These are phyloP conservation scores for Halcyon leucocephala DNA, from an alignment of 2,797 vertebrate genomes.

Conservation along the genomic window DNA sequence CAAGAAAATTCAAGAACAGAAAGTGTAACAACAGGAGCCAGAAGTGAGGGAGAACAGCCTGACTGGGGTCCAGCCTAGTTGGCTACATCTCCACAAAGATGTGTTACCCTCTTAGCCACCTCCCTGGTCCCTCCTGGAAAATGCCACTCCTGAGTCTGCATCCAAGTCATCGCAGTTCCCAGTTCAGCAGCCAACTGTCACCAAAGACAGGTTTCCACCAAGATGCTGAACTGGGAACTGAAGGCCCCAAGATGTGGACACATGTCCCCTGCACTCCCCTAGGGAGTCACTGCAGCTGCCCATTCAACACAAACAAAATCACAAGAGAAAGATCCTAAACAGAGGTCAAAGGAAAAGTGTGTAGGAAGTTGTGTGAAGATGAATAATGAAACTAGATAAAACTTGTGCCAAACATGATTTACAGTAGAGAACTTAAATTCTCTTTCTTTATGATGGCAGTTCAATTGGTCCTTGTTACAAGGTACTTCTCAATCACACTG, in stretches of 20 bases:
- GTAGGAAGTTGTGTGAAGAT: not conserved
- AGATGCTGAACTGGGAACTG: too few relatives aligned
- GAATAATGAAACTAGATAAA: not conserved
- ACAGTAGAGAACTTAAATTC: not conserved
- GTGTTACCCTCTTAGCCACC: not conserved
- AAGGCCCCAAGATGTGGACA: not conserved
- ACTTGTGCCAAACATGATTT: not conserved
- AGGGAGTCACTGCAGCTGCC: not conserved
- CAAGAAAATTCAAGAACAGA: not conserved
- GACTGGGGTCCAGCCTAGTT: not conserved
- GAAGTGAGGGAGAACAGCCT: not conserved
- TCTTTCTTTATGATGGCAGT: not conserved
- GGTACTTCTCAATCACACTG: fast-evolving
- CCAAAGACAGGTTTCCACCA: too few relatives aligned
- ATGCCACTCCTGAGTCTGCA: not conserved
- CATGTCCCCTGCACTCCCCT: not conserved
- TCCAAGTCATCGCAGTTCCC: not conserved
- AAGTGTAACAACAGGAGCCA: not conserved
- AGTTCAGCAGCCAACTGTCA: not conserved
- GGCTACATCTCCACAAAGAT: not conserved
- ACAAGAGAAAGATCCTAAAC: not conserved
- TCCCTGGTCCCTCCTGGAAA: not conserved
- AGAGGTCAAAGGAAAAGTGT: not conserved
- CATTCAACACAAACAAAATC: not conserved
- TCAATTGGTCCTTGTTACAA: fast-evolving